These are phyloP conservation scores for Crepidodera aurea DNA, from an alignment of 2,888 invertebrate species.

Conservation along the genomic window DNA sequence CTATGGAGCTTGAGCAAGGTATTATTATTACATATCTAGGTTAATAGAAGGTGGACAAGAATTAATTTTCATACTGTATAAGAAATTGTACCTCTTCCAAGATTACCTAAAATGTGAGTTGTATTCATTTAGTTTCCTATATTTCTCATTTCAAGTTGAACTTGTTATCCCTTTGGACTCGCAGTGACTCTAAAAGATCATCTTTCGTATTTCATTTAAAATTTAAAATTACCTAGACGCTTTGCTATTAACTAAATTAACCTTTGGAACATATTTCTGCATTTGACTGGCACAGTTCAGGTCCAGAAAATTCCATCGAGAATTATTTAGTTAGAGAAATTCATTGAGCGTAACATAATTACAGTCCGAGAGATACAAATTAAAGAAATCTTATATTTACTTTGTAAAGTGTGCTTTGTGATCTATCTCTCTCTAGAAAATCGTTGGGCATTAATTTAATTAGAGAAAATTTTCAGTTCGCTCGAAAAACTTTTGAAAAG, in stretches of 20 bases:
- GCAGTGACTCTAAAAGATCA: neutral
- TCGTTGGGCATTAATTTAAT: conserved; percentile 12
- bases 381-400: conserved; percentile 18
- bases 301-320: conserved; percentile 5
- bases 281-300: conserved; percentile 16
- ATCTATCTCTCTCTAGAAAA: conserved; percentile 4
- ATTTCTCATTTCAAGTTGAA: no score
- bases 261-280: neutral
- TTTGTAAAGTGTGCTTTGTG: neutral
- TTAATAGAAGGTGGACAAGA: no score
- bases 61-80: no score
- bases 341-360: conserved; percentile 17
- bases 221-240: conserved; percentile 6
- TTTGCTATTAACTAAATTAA: conserved; percentile 9
- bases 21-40: no score
- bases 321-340: conserved; percentile 9
- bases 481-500: conserved; percentile 3
- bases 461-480: conserved; percentile 5
- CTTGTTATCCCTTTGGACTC: no score
- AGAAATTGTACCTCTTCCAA: no score
- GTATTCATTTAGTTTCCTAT: no score
- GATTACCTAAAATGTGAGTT: no score
- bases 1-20: no score
- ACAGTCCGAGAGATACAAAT: conserved; percentile 14
- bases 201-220: neutral